Evolutionary conservation across 2,113 vertebrate genomes (phyloP).

Genomic region (Anhinga rufa): DNA sequence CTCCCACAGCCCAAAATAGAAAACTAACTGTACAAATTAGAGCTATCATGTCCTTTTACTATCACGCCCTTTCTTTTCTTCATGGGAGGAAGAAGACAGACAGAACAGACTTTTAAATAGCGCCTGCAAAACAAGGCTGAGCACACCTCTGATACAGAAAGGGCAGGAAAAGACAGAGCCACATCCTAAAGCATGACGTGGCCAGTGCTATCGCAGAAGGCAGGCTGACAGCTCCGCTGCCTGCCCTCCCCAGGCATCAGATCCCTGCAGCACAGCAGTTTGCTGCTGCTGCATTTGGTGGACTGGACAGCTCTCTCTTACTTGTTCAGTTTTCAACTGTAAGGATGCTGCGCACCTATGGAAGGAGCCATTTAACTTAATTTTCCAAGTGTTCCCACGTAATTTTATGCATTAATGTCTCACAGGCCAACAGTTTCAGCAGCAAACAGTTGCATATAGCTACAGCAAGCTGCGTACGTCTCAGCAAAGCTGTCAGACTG

Average conservation of each 20-base stretch:
- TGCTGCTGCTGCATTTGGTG: not conserved
- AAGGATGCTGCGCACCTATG: not conserved
- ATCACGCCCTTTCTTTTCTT: not conserved
- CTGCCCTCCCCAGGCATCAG: not conserved
- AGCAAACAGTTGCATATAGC: not conserved
- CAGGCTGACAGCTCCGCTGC: not conserved
- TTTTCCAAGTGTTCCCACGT: not conserved
- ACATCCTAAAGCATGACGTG: rapidly evolving
- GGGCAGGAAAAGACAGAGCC: not conserved
- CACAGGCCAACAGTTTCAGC: not conserved
- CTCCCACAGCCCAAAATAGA: not conserved
- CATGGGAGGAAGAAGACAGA: not conserved
- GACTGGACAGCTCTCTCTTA: not conserved
- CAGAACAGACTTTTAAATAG: not conserved
- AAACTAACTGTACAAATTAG: not conserved
- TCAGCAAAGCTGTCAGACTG: not conserved
- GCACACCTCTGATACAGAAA: not conserved
- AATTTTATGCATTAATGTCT: not conserved
- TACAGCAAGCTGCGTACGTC: not conserved
- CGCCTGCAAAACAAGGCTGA: not conserved
- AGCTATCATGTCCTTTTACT: not conserved
- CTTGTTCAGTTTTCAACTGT: not conserved
- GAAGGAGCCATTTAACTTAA: not conserved
- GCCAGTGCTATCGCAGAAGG: not conserved
- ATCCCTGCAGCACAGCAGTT: not conserved